Percentiles rank a stretch among this genome's conserved stretches.
Conservation (phyloP, 2,888 invertebrate species). For the Dascillus cervinus region DNA sequence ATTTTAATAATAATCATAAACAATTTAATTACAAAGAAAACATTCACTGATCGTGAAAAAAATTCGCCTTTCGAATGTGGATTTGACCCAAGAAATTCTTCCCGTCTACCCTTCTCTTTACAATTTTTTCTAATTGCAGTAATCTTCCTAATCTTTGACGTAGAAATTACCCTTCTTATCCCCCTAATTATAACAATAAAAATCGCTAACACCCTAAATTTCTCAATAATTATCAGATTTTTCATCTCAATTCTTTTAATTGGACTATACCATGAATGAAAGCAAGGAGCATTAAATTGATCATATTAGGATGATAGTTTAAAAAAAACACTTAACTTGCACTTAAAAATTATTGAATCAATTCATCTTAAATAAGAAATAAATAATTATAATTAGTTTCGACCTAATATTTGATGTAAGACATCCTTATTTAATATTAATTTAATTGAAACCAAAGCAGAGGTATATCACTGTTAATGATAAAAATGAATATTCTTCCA, state of each 20-base stretch:
- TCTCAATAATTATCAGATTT: conserved; percentile 31
- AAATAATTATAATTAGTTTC: conserved; percentile 47
- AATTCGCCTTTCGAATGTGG: conserved; percentile 57
- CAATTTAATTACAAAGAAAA: conserved; percentile 52
- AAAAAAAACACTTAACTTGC: conserved; percentile 45
- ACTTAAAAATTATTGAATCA: conserved; percentile 42
- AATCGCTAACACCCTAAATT: conserved; percentile 29
- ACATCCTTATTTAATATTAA: conserved; percentile 43
- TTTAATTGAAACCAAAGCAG: conserved; percentile 41
- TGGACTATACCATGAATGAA: conserved; percentile 49
- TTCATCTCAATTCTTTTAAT: conserved; percentile 49
- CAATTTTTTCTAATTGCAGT: conserved; percentile 60
- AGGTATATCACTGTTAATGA: conserved; percentile 63
- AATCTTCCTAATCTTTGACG: conserved; percentile 67
- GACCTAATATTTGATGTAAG: conserved; percentile 41
- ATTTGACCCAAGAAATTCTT: conserved; percentile 47
- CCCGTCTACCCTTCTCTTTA: conserved; percentile 50
- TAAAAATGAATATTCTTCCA: conserved; percentile 50
- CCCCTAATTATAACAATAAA: conserved; percentile 47
- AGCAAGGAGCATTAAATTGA: conserved; percentile 55
- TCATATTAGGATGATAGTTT: conserved; percentile 43
- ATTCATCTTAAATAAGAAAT: conserved; percentile 43
- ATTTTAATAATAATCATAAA: conserved; percentile 46
- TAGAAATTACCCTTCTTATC: conserved; percentile 59
- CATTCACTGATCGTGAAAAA: conserved; percentile 54